A percentile compares a stretch with the other conserved stretches of the same genome.
Conservation (phyloP, 2,888 invertebrate genomes). For the Limnephilus auricula region DNA sequence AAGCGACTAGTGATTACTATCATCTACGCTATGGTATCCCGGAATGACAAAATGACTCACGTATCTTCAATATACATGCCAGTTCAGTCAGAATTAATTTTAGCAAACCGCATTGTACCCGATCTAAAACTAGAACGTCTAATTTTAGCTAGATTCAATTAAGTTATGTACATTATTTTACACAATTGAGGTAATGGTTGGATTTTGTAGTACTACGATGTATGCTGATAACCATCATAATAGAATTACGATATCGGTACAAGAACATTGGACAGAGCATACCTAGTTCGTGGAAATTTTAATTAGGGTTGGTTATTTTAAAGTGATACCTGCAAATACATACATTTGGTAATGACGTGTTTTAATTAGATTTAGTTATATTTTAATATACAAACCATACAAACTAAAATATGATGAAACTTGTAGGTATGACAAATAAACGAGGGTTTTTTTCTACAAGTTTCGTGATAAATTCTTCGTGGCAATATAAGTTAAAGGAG, state of each 20-base stretch:
- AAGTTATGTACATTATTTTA: neutral
- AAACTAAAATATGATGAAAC: neutral
- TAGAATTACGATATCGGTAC: neutral
- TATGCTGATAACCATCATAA: neutral
- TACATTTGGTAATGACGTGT: neutral
- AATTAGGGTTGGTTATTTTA: neutral
- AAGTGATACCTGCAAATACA: no score
- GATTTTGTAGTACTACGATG: neutral
- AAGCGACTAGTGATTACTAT: neutral
- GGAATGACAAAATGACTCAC: neutral
- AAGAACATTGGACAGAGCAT: neutral
- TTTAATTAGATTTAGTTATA: neutral
- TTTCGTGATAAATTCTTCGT: neutral
- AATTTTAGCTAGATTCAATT: neutral
- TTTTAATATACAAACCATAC: neutral
- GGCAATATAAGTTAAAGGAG: slow-evolving; percentile 18
- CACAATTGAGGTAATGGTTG: neutral
- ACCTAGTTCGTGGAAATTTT: neutral
- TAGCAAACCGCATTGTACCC: neutral
- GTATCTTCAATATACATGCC: neutral
- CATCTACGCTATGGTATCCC: neutral
- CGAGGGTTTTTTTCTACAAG: neutral
- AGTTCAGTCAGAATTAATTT: neutral
- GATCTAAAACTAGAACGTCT: neutral
- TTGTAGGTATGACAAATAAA: no score